These are phyloP conservation scores for Actinia equina DNA, from an alignment of 64 coral and sea anemone genomes.

Conservation along the genomic window DNA sequence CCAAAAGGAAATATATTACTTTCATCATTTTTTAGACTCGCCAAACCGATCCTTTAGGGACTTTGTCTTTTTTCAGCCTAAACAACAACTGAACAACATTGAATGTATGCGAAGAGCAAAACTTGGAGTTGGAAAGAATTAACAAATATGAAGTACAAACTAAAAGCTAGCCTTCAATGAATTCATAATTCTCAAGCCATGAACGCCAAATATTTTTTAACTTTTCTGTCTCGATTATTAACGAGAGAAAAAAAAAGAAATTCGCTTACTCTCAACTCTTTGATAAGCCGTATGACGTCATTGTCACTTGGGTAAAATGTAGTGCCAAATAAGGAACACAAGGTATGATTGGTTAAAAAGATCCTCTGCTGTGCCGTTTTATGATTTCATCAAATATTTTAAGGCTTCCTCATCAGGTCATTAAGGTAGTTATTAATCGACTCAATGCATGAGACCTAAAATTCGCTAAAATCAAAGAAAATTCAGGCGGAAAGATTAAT, in stretches of 20 bases:
- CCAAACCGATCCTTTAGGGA: background rate
- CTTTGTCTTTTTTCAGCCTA: background rate
- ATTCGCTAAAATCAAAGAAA: background rate
- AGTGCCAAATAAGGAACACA: background rate
- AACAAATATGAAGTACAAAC: background rate
- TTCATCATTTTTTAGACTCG: background rate
- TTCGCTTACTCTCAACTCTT: background rate
- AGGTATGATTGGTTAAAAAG: background rate
- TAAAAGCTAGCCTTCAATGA: too few species aligned
- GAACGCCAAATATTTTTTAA: background rate
- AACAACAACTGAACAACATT: too few species aligned
- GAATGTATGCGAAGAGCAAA: background rate
- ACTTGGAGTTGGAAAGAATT: background rate
- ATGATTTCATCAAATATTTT: background rate
- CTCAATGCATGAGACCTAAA: background rate
- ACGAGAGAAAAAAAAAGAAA: background rate
- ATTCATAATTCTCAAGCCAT: background rate
- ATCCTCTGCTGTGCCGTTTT: background rate
- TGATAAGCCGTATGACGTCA: background rate
- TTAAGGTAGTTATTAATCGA: background rate
- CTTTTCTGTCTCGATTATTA: too few species aligned
- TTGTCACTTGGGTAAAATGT: background rate
- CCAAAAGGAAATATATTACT: background rate
- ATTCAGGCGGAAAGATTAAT: background rate
- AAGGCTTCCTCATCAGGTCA: background rate